Evolutionary conservation across 2,113 vertebrate genomes (phyloP).

Genomic region (Grammomys surdaster): DNA sequence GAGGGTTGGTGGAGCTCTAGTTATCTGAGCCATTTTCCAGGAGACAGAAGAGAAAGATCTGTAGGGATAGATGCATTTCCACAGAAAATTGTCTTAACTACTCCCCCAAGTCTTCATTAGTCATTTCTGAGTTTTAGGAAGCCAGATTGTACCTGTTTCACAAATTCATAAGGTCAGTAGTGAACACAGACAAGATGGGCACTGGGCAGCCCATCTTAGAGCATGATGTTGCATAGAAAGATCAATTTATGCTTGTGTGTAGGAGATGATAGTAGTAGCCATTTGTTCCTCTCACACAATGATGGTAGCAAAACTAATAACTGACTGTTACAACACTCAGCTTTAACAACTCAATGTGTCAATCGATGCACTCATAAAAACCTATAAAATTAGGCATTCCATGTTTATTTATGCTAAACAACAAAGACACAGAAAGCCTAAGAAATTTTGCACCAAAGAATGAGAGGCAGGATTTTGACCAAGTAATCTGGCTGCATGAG

Average conservation of each 20-base stretch:
- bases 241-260: not conserved
- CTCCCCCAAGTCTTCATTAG: not conserved
- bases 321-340: not conserved
- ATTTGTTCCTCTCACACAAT: not conserved
- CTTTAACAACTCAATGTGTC: not conserved
- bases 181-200: not conserved
- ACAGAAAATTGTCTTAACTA: not conserved
- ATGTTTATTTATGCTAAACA: not conserved
- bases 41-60: not conserved
- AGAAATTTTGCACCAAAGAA: conserved; percentile 1
- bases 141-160: not conserved
- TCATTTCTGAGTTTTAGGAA: not conserved
- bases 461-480: not conserved
- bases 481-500: not conserved
- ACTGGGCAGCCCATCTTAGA: not conserved
- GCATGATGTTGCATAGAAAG: not conserved
- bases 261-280: not conserved
- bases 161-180: not conserved
- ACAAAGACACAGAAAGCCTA: not conserved
- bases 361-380: not conserved
- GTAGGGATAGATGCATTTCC: not conserved
- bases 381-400: not conserved
- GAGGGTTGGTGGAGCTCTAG: not conserved
- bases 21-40: not conserved
- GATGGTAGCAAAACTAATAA: conserved; percentile 11